These are phyloP conservation scores for Xyrauchen texanus DNA, from an alignment of 2,113 vertebrate genomes.

Conservation along the genomic window DNA sequence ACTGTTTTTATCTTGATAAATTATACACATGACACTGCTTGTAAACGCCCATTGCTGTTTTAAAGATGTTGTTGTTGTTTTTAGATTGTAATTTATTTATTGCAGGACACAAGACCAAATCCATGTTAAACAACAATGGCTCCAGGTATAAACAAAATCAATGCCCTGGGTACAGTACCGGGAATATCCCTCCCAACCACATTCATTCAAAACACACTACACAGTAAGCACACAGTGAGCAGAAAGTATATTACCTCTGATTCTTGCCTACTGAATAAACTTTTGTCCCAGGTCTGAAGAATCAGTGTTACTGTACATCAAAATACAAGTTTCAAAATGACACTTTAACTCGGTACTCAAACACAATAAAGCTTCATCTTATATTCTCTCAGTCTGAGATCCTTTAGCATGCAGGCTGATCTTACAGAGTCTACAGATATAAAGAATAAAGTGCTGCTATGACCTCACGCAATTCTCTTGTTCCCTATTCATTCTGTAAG, in stretches of 20 bases:
- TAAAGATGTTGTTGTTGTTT: conserved; percentile 32
- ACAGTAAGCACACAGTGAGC: neutral
- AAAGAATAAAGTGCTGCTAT: conserved; percentile 33
- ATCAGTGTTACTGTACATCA: neutral
- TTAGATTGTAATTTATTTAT: conserved; percentile 28
- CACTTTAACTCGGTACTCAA: neutral
- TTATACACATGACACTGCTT: conserved; percentile 4
- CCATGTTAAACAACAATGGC: conserved; percentile 90
- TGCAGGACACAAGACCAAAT: conserved; percentile 92
- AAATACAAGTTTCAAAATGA: neutral
- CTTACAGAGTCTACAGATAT: conserved; percentile 15
- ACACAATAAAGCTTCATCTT: conserved; percentile 17
- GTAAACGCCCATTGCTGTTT: neutral
- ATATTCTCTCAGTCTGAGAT: conserved; percentile 17
- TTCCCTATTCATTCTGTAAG: conserved; percentile 24
- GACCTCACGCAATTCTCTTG: conserved; percentile 30
- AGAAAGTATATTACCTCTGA: too few relatives aligned
- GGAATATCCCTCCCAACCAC: neutral
- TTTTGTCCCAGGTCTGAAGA: too few relatives aligned
- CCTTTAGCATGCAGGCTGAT: conserved; percentile 19
- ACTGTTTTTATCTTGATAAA: conserved; percentile 5
- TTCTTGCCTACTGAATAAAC: too few relatives aligned
- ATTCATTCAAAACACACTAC: conserved; percentile 4
- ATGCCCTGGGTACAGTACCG: conserved; percentile 81
- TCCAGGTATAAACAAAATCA: conserved; percentile 89